Evolutionary conservation across 2,888 invertebrate species (phyloP).

Genomic region (Hedychridium roseum): DNA sequence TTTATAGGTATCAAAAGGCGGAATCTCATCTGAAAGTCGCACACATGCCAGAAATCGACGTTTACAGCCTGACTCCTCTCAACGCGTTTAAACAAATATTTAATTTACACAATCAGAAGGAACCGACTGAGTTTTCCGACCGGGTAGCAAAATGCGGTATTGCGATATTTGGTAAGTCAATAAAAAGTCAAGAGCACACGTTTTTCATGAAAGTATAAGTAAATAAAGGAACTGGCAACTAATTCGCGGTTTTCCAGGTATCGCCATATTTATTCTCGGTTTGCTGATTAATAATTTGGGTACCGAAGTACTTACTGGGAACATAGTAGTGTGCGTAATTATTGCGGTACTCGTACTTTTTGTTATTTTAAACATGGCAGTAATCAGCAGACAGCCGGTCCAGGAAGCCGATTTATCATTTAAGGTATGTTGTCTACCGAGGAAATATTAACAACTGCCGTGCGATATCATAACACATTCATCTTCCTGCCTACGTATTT

Average conservation of each 20-base stretch:
- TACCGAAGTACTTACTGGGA: constrained; percentile 39
- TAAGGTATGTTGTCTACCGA: constrained; percentile 66
- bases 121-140: constrained; percentile 72
- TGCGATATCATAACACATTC: no score
- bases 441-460: no score
- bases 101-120: constrained; percentile 76
- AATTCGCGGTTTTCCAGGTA: constrained; percentile 69
- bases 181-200: no score
- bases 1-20: constrained; percentile 48
- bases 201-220: no score
- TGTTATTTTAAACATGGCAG: constrained; percentile 67
- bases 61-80: constrained; percentile 32
- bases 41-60: constrained; percentile 45
- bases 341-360: constrained; percentile 41
- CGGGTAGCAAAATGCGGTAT: constrained; percentile 72
- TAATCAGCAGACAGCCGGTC: constrained; percentile 77
- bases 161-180: constrained; percentile 66
- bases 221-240: no score
- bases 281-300: constrained; percentile 62
- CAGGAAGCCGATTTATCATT: constrained; percentile 72
- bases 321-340: constrained; percentile 53
- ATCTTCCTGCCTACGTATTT: no score
- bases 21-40: constrained; percentile 27
- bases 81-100: constrained; percentile 68
- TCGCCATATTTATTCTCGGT: constrained; percentile 67